Base-by-base conservation (phyloP, 2,113 vertebrate species). In the Seriola aureovittata region DNA sequence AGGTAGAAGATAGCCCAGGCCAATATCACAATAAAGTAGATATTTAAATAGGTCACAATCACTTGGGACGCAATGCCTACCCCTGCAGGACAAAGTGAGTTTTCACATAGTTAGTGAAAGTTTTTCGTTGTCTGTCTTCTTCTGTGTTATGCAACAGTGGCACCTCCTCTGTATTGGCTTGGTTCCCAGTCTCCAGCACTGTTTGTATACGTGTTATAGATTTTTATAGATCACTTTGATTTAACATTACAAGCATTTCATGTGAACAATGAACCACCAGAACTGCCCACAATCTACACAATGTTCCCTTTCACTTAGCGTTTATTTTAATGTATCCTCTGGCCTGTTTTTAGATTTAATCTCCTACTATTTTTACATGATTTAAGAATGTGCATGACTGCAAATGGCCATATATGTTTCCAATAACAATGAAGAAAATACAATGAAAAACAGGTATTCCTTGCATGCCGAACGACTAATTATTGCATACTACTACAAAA, bases 1-100 rank as follows among this genome's bases (percentile, higher is more conserved):
- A 99, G 89, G 87, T 99, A 99, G 88, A 99, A 96, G 25, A 98
- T 84, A 1, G 95, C 96, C 97, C 98, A 99, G 71, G 97, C 95
- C 14, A 99, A 91, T 71, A 99, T 92, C 74, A 99, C 80, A 8
- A 99, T 97, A 89, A 97, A 99, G 92, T 98, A 99, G 81, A 97
- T 55, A 79, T 97, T 98, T 77, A 97, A 44, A 75, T 97, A 99
- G 4, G 91, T 71, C 58, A 96, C 96, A 0, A 98, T 96, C 69
- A 98, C 93, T 82, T 97, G 97, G 10, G 96, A 96, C 0, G 97
- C 97, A 71, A 97, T 89, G 1, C 98, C 98, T 21, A 99, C 89
- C 62, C 98, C 98, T 99, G 85, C 16, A 60, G 57, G 54, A 85
- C 2, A 86, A 7, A 68, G 10, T 23, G 11, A 23, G 8, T 62